Percentiles rank a stretch among this genome's conserved stretches.
Evolutionary conservation across 2,888 invertebrate genomes (phyloP).

Genomic region (Spilarctia lutea): DNA sequence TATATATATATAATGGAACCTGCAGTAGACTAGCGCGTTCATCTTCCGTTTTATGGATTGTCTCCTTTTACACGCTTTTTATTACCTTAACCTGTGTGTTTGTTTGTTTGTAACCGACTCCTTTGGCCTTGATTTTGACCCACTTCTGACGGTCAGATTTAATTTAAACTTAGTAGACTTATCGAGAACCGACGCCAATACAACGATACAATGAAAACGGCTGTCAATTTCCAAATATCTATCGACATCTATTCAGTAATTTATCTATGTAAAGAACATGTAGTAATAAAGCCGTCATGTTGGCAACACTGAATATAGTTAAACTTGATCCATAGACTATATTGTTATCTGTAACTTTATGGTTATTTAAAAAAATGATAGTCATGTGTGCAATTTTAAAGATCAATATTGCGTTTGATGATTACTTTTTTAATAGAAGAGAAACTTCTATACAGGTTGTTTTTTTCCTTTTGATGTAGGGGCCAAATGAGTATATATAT

Average conservation of each 20-base stretch:
- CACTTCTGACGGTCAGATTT: too few relatives aligned
- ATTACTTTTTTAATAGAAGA: neutral
- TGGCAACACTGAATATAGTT: constrained; percentile 41
- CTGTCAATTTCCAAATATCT: too few relatives aligned
- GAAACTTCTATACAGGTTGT: neutral
- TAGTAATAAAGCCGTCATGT: neutral
- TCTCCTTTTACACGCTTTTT: too few relatives aligned
- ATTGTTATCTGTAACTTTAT: constrained; percentile 26
- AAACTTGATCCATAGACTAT: constrained; percentile 31
- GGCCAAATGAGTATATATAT: neutral
- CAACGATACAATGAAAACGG: too few relatives aligned
- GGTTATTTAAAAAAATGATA: constrained; percentile 14
- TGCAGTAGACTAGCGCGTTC: too few relatives aligned
- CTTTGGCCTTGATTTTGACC: too few relatives aligned
- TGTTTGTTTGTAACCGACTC: too few relatives aligned
- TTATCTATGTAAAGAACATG: neutral
- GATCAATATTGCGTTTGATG: constrained; percentile 4
- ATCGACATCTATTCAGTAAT: neutral
- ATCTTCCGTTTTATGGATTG: too few relatives aligned
- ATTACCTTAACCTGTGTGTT: too few relatives aligned
- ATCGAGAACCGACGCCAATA: too few relatives aligned
- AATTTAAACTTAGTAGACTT: too few relatives aligned
- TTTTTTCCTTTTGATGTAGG: neutral
- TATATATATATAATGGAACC: too few relatives aligned
- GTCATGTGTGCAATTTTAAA: constrained; percentile 16